A percentile compares a stretch with the other conserved stretches of the same genome.
Conservation (phyloP, 2,797 vertebrate genomes). For the Rhinogobio ventralis region DNA sequence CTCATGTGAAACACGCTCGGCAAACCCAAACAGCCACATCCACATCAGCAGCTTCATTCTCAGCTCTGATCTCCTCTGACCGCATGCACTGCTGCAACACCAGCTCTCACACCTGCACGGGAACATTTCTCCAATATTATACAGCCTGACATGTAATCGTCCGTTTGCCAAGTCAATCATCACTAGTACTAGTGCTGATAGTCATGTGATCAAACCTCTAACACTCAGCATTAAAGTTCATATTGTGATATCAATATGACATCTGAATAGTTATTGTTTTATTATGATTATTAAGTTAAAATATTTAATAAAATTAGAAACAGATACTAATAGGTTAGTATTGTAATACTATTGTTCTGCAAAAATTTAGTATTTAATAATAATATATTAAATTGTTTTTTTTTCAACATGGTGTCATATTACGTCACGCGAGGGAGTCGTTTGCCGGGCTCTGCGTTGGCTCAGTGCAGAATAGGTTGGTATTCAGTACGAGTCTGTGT, state of each 20-base stretch:
- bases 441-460: too few relatives aligned
- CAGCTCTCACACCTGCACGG: not conserved
- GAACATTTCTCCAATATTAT: not conserved
- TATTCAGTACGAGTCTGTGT: too few relatives aligned
- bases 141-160: too few relatives aligned
- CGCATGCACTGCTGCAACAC: not conserved
- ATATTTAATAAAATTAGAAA: not conserved
- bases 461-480: too few relatives aligned
- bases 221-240: not conserved
- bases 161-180: not conserved
- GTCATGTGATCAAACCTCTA: not conserved
- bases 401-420: too few relatives aligned
- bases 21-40: constrained; percentile 15
- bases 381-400: too few relatives aligned
- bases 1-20: constrained; percentile 51
- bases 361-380: too few relatives aligned
- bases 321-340: not conserved
- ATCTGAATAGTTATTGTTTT: not conserved
- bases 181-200: not conserved
- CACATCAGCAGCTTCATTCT: not conserved
- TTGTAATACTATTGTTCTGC: not conserved
- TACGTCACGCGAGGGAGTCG: too few relatives aligned
- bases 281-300: not conserved
- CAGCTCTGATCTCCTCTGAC: not conserved
- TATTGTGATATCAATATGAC: not conserved